phyloP scores from a whole-genome alignment of 2,888 invertebrate genomes.

The Lymantria monacha region DNA sequence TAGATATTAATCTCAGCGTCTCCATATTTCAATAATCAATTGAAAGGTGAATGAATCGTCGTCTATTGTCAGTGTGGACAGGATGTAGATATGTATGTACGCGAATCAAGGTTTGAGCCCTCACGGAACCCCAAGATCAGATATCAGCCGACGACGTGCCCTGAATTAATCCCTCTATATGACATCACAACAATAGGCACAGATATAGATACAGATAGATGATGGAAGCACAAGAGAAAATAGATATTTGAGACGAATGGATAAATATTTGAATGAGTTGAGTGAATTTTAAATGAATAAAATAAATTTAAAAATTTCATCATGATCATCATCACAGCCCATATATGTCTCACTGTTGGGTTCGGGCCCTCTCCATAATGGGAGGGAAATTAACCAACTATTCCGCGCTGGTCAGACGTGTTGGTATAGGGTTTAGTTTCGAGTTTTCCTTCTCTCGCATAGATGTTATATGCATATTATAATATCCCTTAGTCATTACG shows the following conservation, averaged over 20 bases:
- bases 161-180: constrained; percentile 73
- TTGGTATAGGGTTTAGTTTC: too few species aligned
- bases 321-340: too few species aligned
- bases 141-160: constrained; percentile 71
- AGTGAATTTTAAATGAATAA: constrained; percentile 37
- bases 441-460: too few species aligned
- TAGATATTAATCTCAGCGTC: not conserved
- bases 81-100: constrained; percentile 30
- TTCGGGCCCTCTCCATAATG: too few species aligned
- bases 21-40: constrained; percentile 7
- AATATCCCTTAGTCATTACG: too few species aligned
- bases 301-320: constrained; percentile 37
- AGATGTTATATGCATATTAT: too few species aligned
- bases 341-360: too few species aligned
- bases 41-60: constrained; percentile 17
- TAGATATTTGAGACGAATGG: not conserved
- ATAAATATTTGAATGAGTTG: not conserved
- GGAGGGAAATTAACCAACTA: too few species aligned
- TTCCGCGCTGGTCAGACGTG: too few species aligned
- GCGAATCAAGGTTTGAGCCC: constrained; percentile 55
- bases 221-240: not conserved
- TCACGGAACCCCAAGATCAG: constrained; percentile 65
- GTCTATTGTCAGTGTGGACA: constrained; percentile 18
- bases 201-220: constrained; percentile 10
- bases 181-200: constrained; percentile 59